Evolutionary conservation across 2,113 vertebrate species (phyloP).

Genomic region (Mesitornis unicolor): DNA sequence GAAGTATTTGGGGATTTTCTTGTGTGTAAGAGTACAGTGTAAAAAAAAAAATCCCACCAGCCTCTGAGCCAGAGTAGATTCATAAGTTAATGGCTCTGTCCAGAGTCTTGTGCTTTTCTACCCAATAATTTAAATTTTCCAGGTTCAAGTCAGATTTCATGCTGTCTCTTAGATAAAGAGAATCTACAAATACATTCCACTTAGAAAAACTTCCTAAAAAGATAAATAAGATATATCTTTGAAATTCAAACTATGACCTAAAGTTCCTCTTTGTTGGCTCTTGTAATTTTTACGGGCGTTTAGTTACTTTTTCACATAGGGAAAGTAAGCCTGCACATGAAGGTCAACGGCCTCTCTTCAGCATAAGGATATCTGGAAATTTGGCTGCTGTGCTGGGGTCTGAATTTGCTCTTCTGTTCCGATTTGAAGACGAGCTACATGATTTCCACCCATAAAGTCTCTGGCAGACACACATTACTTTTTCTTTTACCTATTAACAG

Average conservation of each 20-base stretch:
- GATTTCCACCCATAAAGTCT: neutral
- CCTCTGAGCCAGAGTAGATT: neutral
- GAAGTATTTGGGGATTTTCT: neutral
- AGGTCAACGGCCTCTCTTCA: neutral
- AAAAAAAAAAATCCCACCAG: neutral
- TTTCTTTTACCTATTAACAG: neutral
- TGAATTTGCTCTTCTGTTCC: neutral
- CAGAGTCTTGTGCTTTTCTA: neutral
- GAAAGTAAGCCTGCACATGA: neutral
- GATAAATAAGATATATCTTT: neutral
- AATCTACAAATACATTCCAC: neutral
- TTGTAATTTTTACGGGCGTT: neutral
- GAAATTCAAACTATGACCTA: neutral
- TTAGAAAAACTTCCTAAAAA: neutral
- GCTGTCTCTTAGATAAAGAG: neutral
- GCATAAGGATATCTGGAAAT: neutral
- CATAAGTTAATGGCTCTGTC: neutral
- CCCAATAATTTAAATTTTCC: neutral
- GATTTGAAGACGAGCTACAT: neutral
- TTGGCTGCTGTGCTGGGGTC: neutral
- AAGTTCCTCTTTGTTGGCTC: neutral
- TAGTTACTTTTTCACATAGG: accelerated
- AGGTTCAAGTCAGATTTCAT: neutral
- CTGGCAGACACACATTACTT: neutral
- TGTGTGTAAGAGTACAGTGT: neutral